Base-by-base conservation (phyloP, 2,888 invertebrate genomes). In the Nomada goodeniana region DNA sequence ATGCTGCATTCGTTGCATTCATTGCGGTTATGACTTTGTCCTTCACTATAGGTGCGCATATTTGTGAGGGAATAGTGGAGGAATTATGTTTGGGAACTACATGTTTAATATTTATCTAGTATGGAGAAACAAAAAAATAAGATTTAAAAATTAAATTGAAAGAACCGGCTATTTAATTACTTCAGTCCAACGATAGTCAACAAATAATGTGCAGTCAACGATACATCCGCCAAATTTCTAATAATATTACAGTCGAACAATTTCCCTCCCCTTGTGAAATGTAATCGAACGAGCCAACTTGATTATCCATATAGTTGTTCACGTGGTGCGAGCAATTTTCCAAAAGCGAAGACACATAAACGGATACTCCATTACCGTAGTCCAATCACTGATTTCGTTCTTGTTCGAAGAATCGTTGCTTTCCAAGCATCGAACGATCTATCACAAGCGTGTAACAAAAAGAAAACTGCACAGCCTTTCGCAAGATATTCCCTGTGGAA, bases 161-260 rank as follows among this genome's bases (percentile, higher is more conserved):
- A 47, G 47, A 47, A 13, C 15, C 15, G 15, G 47, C 47, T 47
- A 47, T 47, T 47, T 3, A 47, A 15, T 47, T 47, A 47, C 47
- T 47, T 47, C 15, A 13, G 15, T 15, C 13, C 47, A 15, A 47
- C 47, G 47, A 4, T 47, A 2, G 47, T 15, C 70, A 36, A 64
- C 60, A 64, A 70, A 74, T 57, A 55, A 53, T 69, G 7, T 7
- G 7, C 64, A 52, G 44, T 11, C 64, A 18, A 20, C 53, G 53
- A 36, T n/a, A 47, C 20, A 23, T 52, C 57, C 69, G 64, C 52
- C 61, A 29, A 26, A 57, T 64, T 29, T 73, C 82, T 50, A 72
- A 82, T 72, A 82, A 82, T 82, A 76, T 50, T 50, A 68, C 26
- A 23, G 42, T 47, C 26, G n/a, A 47, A 76, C 59, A 68, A 76